phyloP scores from a whole-genome alignment of 53 echinoderm and acorn worm species.

The Temnopleurus reevesii region DNA sequence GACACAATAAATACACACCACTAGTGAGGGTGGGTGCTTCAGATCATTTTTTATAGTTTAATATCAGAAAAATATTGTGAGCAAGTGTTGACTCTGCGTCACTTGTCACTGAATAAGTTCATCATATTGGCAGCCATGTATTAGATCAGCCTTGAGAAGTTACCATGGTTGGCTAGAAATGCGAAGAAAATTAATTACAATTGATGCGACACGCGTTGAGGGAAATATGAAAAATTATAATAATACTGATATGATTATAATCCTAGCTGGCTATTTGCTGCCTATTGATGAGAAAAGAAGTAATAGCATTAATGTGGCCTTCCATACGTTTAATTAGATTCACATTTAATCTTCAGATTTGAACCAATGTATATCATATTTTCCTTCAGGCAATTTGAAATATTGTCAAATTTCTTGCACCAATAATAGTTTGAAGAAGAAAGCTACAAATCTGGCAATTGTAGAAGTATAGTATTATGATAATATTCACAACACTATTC shows the following conservation, averaged over 20 bases:
- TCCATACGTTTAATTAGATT: too few species aligned
- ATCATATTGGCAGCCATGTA: not conserved
- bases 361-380: too few species aligned
- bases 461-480: too few species aligned
- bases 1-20: not conserved
- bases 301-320: not conserved
- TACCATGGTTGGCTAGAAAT: not conserved
- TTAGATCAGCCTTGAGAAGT: not conserved
- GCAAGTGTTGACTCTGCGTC: not conserved
- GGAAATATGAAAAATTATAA: not conserved
- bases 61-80: not conserved
- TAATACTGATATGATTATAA: not conserved
- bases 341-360: too few species aligned
- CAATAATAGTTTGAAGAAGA: too few species aligned
- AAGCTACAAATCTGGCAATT: too few species aligned
- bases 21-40: too few species aligned
- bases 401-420: too few species aligned
- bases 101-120: not conserved
- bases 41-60: not conserved
- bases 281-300: not conserved
- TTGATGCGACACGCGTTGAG: not conserved
- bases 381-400: too few species aligned
- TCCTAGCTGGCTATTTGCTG: not conserved
- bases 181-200: slow-evolving; percentile 17
- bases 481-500: too few species aligned